These are phyloP conservation scores for Actinernus sp. DNA, from an alignment of 92 coral and sea anemone species.

Conservation along the genomic window DNA sequence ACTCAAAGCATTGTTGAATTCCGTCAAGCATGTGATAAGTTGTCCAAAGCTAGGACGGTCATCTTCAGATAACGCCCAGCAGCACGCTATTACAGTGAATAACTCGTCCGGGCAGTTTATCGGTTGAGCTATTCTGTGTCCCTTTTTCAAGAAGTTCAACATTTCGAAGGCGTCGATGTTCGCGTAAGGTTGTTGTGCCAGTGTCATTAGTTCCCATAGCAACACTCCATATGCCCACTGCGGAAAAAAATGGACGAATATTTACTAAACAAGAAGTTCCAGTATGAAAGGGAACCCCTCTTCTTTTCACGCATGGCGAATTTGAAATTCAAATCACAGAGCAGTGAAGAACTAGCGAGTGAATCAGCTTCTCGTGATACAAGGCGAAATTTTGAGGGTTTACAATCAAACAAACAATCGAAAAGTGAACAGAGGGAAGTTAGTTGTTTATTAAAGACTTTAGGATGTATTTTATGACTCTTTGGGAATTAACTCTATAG, in stretches of 20 bases:
- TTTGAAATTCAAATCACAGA: too few species aligned
- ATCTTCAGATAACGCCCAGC: constrained; percentile 98
- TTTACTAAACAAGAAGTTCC: too few species aligned
- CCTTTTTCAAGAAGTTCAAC: constrained; percentile 93
- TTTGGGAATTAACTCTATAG: too few species aligned
- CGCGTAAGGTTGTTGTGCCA: constrained; percentile 97
- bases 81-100: constrained; percentile 93
- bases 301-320: too few species aligned
- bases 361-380: too few species aligned
- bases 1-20: constrained; percentile 91
- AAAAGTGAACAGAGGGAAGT: too few species aligned
- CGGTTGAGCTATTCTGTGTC: constrained; percentile 97
- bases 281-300: too few species aligned
- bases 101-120: constrained; percentile 98
- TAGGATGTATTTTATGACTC: too few species aligned
- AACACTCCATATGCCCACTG: constrained; percentile 98
- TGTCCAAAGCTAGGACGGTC: constrained; percentile 96
- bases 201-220: constrained; percentile 95
- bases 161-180: constrained; percentile 99
- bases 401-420: too few species aligned
- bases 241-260: constrained; percentile 3
- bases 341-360: too few species aligned
- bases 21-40: constrained; percentile 82
- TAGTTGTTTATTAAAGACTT: too few species aligned
- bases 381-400: too few species aligned